Conservation (phyloP, 2,797 vertebrate species). For the Phrynocephalus forsythii region DNA sequence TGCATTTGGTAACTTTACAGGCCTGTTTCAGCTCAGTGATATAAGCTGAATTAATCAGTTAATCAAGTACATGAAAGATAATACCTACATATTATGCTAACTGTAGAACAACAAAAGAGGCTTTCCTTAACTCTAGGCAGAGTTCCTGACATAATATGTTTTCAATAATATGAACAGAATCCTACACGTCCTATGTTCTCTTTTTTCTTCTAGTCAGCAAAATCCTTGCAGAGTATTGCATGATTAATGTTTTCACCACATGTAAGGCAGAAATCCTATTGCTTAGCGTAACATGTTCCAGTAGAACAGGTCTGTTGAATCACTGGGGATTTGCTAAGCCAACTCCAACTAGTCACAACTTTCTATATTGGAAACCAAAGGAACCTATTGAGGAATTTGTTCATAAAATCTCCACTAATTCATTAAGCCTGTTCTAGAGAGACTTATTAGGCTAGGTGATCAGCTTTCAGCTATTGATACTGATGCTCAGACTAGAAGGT, state of each 20-base stretch:
- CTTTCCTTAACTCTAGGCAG: neutral
- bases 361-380: too few relatives aligned
- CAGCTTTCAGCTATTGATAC: neutral
- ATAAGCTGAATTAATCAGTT: too few relatives aligned
- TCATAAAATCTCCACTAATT: too few relatives aligned
- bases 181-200: neutral
- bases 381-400: too few relatives aligned
- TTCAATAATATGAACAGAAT: neutral
- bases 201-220: neutral
- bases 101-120: neutral
- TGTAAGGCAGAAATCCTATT: neutral
- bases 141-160: neutral
- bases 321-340: too few relatives aligned
- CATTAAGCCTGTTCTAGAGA: too few relatives aligned
- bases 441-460: neutral
- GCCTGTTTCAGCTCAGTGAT: too few relatives aligned
- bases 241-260: neutral
- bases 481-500: neutral
- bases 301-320: too few relatives aligned
- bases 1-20: too few relatives aligned
- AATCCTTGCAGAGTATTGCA: neutral
- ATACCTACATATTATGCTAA: neutral
- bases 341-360: too few relatives aligned
- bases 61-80: neutral
- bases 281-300: too few relatives aligned